Evolutionary conservation across 2,797 vertebrate species (phyloP).

Genomic region (Tragopan temminckii): DNA sequence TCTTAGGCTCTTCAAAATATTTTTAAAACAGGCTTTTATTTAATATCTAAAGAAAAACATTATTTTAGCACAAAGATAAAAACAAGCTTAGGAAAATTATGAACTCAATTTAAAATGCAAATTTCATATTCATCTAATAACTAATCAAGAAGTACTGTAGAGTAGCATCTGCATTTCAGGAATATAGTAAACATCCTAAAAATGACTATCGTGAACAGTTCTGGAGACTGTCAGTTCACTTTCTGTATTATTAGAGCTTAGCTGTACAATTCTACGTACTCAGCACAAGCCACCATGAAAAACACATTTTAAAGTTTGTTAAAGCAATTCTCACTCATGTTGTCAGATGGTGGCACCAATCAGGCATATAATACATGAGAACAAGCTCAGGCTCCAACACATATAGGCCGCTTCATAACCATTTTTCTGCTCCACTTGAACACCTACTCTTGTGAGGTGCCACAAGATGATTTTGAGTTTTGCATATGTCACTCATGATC

Average conservation of each 20-base stretch:
- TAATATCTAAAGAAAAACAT: background rate
- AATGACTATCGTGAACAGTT: constrained; percentile 35
- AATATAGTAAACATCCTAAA: constrained; percentile 44
- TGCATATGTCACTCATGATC: constrained; percentile 21
- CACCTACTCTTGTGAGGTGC: constrained; percentile 40
- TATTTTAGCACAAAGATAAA: background rate
- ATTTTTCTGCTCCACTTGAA: background rate
- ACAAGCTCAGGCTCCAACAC: constrained; percentile 36
- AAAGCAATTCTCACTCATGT: constrained; percentile 47
- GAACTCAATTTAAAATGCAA: constrained; percentile 53
- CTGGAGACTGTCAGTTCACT: constrained; percentile 18
- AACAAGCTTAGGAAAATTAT: constrained; percentile 15
- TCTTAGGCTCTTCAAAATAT: background rate
- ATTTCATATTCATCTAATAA: constrained; percentile 32
- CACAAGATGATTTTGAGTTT: constrained; percentile 38
- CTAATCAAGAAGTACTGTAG: constrained; percentile 43
- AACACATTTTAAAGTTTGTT: constrained; percentile 33
- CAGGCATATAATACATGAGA: constrained; percentile 34
- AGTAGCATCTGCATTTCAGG: constrained; percentile 41
- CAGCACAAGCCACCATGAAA: constrained; percentile 24
- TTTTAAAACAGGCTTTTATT: background rate
- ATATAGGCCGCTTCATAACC: constrained; percentile 36
- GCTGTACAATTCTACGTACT: constrained; percentile 7
- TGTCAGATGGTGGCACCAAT: constrained; percentile 65
- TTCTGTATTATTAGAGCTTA: constrained; percentile 41